Conservation (phyloP, 2,113 vertebrate genomes). For the Alaudala cheleensis region DNA sequence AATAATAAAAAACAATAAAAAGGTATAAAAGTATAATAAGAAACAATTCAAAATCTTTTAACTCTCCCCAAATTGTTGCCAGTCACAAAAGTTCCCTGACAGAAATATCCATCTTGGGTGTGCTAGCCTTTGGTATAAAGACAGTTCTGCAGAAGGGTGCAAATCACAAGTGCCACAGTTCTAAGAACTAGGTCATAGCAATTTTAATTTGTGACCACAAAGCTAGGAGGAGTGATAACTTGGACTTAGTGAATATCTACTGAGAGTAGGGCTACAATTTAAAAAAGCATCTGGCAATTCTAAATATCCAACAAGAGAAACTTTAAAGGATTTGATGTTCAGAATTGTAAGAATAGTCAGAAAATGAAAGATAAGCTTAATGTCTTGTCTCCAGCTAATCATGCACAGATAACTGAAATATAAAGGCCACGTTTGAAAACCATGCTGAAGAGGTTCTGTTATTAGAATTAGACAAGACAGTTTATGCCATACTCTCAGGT, state of each 20-base stretch:
- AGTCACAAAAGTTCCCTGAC: background rate
- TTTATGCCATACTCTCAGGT: background rate
- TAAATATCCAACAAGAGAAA: background rate
- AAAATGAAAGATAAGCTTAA: background rate
- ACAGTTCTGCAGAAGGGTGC: background rate
- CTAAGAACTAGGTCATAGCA: conserved; percentile 12
- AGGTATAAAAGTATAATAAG: background rate
- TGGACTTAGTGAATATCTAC: background rate
- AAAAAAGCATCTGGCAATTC: background rate
- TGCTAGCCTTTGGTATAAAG: background rate
- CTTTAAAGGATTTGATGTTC: background rate
- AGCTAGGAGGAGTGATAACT: background rate
- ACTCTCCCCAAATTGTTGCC: background rate
- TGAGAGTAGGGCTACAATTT: background rate
- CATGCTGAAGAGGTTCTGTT: background rate
- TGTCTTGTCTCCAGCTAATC: background rate
- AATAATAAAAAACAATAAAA: background rate
- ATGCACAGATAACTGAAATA: background rate
- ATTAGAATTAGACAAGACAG: background rate
- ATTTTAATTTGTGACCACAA: conserved; percentile 26
- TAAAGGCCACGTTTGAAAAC: background rate
- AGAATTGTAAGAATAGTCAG: background rate
- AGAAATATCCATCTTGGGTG: background rate
- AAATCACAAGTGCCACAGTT: conserved; percentile 1
- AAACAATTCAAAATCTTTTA: background rate